These are phyloP conservation scores for Chelon labrosus DNA, from an alignment of 2,797 vertebrate genomes.

Conservation along the genomic window DNA sequence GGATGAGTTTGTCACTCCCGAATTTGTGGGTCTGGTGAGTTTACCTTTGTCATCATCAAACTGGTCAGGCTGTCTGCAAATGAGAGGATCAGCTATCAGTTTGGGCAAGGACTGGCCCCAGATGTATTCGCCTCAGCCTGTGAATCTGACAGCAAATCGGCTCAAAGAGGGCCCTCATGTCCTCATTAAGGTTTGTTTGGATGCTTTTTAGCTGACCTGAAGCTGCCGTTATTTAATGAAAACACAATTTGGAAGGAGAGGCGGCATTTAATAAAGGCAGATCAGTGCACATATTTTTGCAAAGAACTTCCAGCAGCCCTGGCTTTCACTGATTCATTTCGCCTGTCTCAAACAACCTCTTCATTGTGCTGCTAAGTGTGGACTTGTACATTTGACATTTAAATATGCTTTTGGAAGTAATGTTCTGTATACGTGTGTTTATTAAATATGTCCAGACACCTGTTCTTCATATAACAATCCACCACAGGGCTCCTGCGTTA, in stretches of 20 bases:
- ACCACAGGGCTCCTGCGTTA: too few relatives aligned
- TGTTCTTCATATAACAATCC: too few relatives aligned
- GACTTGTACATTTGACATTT: background rate
- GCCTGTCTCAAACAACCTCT: background rate
- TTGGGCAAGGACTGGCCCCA: background rate
- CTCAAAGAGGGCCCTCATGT: background rate
- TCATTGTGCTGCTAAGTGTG: background rate
- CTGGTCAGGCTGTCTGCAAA: slow-evolving; percentile 14
- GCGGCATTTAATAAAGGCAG: background rate
- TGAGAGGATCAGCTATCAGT: slow-evolving; percentile 26
- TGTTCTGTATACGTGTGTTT: background rate
- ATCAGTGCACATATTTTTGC: background rate
- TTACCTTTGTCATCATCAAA: slow-evolving; percentile 56
- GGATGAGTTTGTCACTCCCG: slow-evolving; percentile 58
- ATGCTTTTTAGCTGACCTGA: background rate
- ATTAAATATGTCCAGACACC: background rate
- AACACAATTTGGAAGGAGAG: background rate
- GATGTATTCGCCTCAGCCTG: background rate
- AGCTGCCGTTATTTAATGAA: slow-evolving; percentile 7
- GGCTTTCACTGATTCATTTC: background rate
- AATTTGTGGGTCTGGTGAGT: slow-evolving; percentile 61
- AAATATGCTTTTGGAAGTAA: too few relatives aligned
- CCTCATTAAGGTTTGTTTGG: slow-evolving; percentile 33
- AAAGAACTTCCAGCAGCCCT: background rate
- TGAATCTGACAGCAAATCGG: slow-evolving; percentile 12